A percentile compares a stretch with the other conserved stretches of the same genome.
phyloP scores from a whole-genome alignment of 2,888 invertebrate genomes.

The Netelia virgata region DNA sequence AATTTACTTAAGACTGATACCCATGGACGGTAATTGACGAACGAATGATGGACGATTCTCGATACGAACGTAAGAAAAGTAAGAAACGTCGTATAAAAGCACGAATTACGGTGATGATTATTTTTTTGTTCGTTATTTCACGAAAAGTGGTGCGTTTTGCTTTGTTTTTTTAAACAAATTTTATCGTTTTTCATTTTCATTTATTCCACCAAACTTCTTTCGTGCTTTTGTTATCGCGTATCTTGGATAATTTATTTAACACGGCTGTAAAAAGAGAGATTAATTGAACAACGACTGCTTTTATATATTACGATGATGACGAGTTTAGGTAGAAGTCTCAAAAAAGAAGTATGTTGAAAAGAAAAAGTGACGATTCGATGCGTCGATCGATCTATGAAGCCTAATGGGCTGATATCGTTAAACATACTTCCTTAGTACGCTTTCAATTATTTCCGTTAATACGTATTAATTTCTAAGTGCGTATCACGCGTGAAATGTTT shows the following conservation, averaged over 20 bases:
- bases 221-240: constrained; percentile 41
- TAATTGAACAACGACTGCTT: constrained; percentile 31
- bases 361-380: background rate
- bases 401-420: background rate
- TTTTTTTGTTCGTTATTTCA: background rate
- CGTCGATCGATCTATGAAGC: background rate
- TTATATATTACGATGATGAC: constrained; percentile 1
- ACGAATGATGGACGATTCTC: background rate
- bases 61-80: background rate
- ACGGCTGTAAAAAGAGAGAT: constrained; percentile 16
- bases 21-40: constrained; percentile 32
- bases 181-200: constrained; percentile 43
- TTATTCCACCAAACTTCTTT: constrained; percentile 42
- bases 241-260: constrained; percentile 61
- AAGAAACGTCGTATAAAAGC: background rate
- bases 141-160: constrained; percentile 23
- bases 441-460: constrained; percentile 3
- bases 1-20: constrained; percentile 39
- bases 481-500: background rate
- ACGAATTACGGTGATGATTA: background rate
- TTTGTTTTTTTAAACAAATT: constrained; percentile 32
- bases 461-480: background rate
- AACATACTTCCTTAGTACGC: background rate
- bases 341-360: background rate
- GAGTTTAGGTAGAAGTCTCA: constrained; percentile 12